A percentile compares a stretch with the other conserved stretches of the same genome.
Evolutionary conservation across 2,113 vertebrate genomes (phyloP).

Genomic region (Chaetodon trifascialis): DNA sequence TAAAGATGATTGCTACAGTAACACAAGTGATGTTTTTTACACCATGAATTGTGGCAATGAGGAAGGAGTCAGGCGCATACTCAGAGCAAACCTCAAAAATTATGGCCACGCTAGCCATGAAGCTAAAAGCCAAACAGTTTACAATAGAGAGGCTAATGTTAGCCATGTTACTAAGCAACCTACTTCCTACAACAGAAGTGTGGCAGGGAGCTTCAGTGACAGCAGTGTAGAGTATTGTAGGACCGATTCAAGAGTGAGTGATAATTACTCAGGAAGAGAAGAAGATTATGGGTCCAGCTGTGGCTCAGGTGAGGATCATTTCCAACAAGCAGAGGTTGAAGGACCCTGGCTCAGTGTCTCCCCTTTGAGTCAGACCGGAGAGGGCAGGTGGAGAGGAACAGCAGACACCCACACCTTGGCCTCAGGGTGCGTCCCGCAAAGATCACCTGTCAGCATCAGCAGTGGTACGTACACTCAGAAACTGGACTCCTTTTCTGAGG

Average conservation of each 20-base stretch:
- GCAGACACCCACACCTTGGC: slow-evolving; percentile 9
- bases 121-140: slow-evolving; percentile 26
- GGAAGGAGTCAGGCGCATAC: slow-evolving; percentile 29
- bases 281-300: slow-evolving; percentile 67
- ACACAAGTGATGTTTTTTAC: slow-evolving; percentile 53
- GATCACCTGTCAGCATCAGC: slow-evolving; percentile 25
- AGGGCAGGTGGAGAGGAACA: slow-evolving; percentile 50
- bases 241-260: slow-evolving; percentile 44
- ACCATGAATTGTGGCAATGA: slow-evolving; percentile 26
- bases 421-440: slow-evolving; percentile 35
- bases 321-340: slow-evolving; percentile 50
- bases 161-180: slow-evolving; percentile 38
- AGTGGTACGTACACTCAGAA: slow-evolving; percentile 74
- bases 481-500: slow-evolving; percentile 86
- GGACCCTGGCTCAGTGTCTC: slow-evolving; percentile 61
- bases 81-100: slow-evolving; percentile 41
- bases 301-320: slow-evolving; percentile 66
- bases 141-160: slow-evolving; percentile 30
- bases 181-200: slow-evolving; percentile 17
- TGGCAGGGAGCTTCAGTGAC: slow-evolving; percentile 41
- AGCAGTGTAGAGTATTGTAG: slow-evolving; percentile 37
- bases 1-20: slow-evolving; percentile 39
- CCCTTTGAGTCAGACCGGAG: slow-evolving; percentile 34
- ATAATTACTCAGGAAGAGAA: slow-evolving; percentile 55
- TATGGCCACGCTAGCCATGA: slow-evolving; percentile 32